A percentile compares a stretch with the other conserved stretches of the same genome.
Evolutionary conservation across 1,140 invertebrate genomes (phyloP).

Genomic region (Aethina tumida): DNA sequence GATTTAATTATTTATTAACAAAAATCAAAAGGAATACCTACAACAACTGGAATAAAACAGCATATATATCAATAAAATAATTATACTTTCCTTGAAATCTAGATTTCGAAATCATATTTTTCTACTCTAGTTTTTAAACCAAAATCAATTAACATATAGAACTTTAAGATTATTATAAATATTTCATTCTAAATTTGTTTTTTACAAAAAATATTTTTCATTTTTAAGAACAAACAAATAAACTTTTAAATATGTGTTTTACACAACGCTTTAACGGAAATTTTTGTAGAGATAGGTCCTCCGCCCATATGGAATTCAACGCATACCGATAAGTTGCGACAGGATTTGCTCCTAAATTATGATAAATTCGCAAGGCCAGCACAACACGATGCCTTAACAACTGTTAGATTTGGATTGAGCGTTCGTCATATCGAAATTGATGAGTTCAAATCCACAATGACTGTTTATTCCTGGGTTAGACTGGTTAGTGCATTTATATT

Average conservation of each 20-base stretch:
- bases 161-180: too few species aligned
- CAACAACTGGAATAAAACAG: too few species aligned
- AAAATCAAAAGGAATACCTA: too few species aligned
- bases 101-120: too few species aligned
- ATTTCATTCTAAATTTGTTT: neutral
- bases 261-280: too few species aligned
- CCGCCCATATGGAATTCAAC: conserved; percentile 46
- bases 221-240: neutral
- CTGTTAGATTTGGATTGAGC: conserved; percentile 42
- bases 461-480: conserved; percentile 45
- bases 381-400: conserved; percentile 42
- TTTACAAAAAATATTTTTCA: neutral
- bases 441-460: conserved; percentile 45
- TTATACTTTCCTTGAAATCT: too few species aligned
- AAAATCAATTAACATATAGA: too few species aligned
- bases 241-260: too few species aligned
- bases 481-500: conserved; percentile 39
- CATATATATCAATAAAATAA: too few species aligned
- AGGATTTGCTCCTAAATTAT: conserved; percentile 48
- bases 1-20: too few species aligned
- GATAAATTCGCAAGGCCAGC: conserved; percentile 52
- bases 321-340: conserved; percentile 45
- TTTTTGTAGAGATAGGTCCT: conserved; percentile 26
- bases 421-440: conserved; percentile 47
- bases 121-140: too few species aligned